Evolutionary conservation across 2,888 invertebrate genomes (phyloP), one percentile per base, ranked within the genome.

Genomic region (Tricholauxania praeusta): DNA sequence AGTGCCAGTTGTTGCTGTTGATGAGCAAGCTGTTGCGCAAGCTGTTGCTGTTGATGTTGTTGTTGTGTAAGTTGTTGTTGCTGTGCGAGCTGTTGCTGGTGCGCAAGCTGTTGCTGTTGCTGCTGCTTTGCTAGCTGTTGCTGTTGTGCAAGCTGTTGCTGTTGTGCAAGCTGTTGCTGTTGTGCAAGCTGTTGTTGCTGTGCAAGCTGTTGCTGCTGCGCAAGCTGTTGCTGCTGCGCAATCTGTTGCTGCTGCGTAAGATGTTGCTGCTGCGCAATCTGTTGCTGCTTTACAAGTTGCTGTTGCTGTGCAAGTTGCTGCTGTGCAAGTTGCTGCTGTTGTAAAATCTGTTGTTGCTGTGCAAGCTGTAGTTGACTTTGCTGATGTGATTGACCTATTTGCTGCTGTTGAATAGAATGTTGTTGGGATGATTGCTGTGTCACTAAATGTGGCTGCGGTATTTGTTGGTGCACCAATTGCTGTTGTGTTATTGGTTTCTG

Each of bases 281-380:
- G 75, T 39, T 71, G 72, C 55, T 76, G 73, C 74, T 74, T 78
- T 60, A 88, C 88, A 83, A 89, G 86, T 71, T 89, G 89, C 10
- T 86, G 80, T 49, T 76, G 68, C 17, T 76, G 77, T 65, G 73
- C 49, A 72, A 62, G 15, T 78, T 77, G 77, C 57, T 75, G 76
- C 10, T 75, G 68, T 1, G 74, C 52, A n/a, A 79, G 76, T 52
- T 79, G 82, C 39, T 75, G 79, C 49, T 79, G 79, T 47, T 75
- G 72, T 64, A 80, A 78, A 65, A 78, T 80, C 53, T 57, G 74
- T 15, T 60, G 69, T 55, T 73, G 72, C 64, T 76, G 72, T 70
- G 88, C 88, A 83, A 89, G 87, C 72, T 89, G 89, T 12, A 86
- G 79, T 32, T 76, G 69, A 1, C 53, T n/a, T 70, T 71, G 52